Evolutionary conservation across 2,797 vertebrate species (phyloP).

Genomic region (Diplodus puntazzo): DNA sequence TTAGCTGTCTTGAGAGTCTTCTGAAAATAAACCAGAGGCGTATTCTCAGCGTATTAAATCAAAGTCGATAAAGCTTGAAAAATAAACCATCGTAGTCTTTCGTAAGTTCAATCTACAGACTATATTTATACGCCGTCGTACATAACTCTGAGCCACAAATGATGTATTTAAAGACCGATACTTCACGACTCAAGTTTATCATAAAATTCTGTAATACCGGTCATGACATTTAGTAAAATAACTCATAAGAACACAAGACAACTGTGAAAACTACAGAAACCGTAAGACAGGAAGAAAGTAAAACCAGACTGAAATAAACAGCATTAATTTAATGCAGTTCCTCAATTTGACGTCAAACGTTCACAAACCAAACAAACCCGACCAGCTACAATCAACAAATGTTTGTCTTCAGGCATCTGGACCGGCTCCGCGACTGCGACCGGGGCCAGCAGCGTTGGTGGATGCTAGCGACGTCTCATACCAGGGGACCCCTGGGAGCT

Average conservation of each 20-base stretch:
- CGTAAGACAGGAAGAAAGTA: not conserved
- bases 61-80: slow-evolving; percentile 53
- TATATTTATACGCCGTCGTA: slow-evolving; percentile 47
- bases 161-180: slow-evolving; percentile 1
- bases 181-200: slow-evolving; percentile 25
- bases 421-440: slow-evolving; percentile 31
- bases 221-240: slow-evolving; percentile 10
- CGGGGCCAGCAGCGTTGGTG: slow-evolving; percentile 45
- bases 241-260: not conserved
- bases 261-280: slow-evolving; percentile 8
- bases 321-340: slow-evolving; percentile 6
- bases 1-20: slow-evolving; percentile 62
- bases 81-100: slow-evolving; percentile 66
- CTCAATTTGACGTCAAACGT: slow-evolving; percentile 32
- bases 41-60: slow-evolving; percentile 58
- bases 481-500: slow-evolving; percentile 71
- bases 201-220: slow-evolving; percentile 19
- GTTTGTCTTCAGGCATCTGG: slow-evolving; percentile 71
- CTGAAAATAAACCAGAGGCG: slow-evolving; percentile 69
- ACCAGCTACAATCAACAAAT: slow-evolving; percentile 68
- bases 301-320: slow-evolving; percentile 30
- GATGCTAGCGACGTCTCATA: slow-evolving; percentile 72
- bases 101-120: slow-evolving; percentile 39
- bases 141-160: slow-evolving; percentile 17
- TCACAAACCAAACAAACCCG: slow-evolving; percentile 50